Evolutionary conservation across 23 tunicate species (phyloP).

Genomic region (Styela plicata): DNA sequence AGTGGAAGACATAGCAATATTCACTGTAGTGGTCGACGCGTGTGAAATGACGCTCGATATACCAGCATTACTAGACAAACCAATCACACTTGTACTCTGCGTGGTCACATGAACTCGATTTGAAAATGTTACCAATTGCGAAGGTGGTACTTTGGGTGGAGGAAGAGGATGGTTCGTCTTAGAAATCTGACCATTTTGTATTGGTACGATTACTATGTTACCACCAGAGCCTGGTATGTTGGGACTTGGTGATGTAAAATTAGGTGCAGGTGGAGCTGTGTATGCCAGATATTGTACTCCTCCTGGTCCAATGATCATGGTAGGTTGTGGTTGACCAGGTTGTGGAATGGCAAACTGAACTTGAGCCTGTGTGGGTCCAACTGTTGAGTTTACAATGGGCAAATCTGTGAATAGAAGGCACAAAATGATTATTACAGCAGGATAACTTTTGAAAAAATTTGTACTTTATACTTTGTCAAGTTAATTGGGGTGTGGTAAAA

Average conservation of each 20-base stretch:
- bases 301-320: not conserved
- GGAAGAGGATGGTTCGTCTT: not conserved
- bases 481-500: no score
- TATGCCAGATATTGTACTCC: constrained; percentile 3
- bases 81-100: not conserved
- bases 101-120: not conserved
- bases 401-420: no score
- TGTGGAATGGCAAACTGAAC: not conserved
- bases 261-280: not conserved
- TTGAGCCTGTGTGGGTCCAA: not conserved
- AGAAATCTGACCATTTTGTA: constrained; percentile 32
- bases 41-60: not conserved
- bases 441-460: no score
- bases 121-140: not conserved
- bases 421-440: no score
- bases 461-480: no score
- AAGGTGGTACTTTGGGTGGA: not conserved
- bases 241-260: not conserved
- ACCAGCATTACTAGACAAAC: not conserved
- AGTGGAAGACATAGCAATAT: not conserved
- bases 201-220: constrained; percentile 24
- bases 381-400: not conserved
- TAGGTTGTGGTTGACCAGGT: not conserved
- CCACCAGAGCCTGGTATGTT: not conserved
- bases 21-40: not conserved